Evolutionary conservation across 2,888 invertebrate genomes (phyloP), one percentile per base, ranked within the genome.

Genomic region (Sicus ferrugineus): DNA sequence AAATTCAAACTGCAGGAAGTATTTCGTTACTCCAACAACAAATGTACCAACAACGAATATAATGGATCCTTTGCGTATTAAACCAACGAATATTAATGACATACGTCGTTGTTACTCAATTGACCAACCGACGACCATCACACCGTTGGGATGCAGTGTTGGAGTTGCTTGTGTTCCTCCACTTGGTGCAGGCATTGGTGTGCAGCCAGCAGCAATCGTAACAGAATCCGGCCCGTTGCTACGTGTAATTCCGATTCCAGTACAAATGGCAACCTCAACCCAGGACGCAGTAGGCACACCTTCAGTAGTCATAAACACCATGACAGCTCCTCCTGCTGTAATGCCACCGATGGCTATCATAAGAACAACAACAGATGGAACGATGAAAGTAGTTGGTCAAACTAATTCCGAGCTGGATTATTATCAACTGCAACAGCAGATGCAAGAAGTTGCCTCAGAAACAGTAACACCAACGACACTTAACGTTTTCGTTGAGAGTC

Each of bases 41-140:
- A 23, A 38, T n/a, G n/a, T n/a, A 68, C 62, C 56, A 48, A 64
- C 64, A 68, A 68, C 62, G 26, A 46, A 16, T 14, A 54, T 2
- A 26, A 67, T 63, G 63, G 46, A 67, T 48, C 59, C 67, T 48
- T 48, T 59, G 48, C 67, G 30, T 58, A 30, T 58, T 3, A 58
- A 67, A 7, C 31, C 69, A 65, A 28, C 50, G 62, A 46, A 31
- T 28, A 46, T 67, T 21, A 61, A 66, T 21, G 71, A 71, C 14
- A 23, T 70, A n/a, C n/a, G n/a, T 56, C 75, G 75, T 3, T 77
- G 70, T 73, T 54, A 78, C 46, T 75, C 76, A 26, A 72, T 74
- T 19, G 68, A 54, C 28, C n/a, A n/a, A n/a, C 54, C 54, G 7
- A 74, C 72, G 71, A 70, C 75, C 34, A n/a, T n/a, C n/a, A 71